A percentile compares a stretch with the other conserved stretches of the same genome.
These are phyloP conservation scores for Seriola aureovittata DNA, from an alignment of 2,113 vertebrate genomes.

Conservation along the genomic window DNA sequence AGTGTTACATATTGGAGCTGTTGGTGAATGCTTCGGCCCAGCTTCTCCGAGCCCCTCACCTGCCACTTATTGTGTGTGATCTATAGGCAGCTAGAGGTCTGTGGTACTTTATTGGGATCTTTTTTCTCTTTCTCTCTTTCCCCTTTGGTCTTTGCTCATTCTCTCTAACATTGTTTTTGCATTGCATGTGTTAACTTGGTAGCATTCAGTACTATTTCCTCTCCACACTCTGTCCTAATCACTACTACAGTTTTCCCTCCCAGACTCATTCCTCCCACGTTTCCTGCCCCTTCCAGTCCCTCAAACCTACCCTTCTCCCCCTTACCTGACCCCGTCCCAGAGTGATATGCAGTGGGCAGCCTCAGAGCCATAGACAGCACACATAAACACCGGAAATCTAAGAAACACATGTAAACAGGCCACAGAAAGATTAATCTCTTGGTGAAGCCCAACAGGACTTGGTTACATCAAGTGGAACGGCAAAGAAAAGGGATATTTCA, in stretches of 20 bases:
- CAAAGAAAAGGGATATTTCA: background rate
- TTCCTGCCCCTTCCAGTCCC: slow-evolving; percentile 65
- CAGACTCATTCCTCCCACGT: slow-evolving; percentile 60
- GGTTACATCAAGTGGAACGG: background rate
- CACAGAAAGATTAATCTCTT: slow-evolving; percentile 17
- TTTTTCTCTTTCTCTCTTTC: slow-evolving; percentile 77
- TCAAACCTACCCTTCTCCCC: slow-evolving; percentile 79
- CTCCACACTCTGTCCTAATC: slow-evolving; percentile 72
- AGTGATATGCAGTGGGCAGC: slow-evolving; percentile 94
- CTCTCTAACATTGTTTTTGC: slow-evolving; percentile 86
- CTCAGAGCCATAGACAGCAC: slow-evolving; percentile 73
- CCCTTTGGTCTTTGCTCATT: slow-evolving; percentile 72
- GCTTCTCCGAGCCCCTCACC: slow-evolving; percentile 91
- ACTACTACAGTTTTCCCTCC: slow-evolving; percentile 63
- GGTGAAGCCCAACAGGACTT: background rate
- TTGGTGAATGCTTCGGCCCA: slow-evolving; percentile 88
- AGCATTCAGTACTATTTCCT: slow-evolving; percentile 85
- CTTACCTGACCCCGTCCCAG: slow-evolving; percentile 83
- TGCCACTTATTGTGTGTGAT: slow-evolving; percentile 95
- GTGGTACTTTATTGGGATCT: slow-evolving; percentile 90
- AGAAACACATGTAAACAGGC: slow-evolving; percentile 21
- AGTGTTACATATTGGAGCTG: slow-evolving; percentile 82
- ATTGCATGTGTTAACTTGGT: slow-evolving; percentile 96
- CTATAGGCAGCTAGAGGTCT: slow-evolving; percentile 95
- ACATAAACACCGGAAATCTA: slow-evolving; percentile 14